A percentile compares a stretch with the other conserved stretches of the same genome.
Evolutionary conservation across 1,140 invertebrate genomes (phyloP).

Genomic region (Diprion similis): DNA sequence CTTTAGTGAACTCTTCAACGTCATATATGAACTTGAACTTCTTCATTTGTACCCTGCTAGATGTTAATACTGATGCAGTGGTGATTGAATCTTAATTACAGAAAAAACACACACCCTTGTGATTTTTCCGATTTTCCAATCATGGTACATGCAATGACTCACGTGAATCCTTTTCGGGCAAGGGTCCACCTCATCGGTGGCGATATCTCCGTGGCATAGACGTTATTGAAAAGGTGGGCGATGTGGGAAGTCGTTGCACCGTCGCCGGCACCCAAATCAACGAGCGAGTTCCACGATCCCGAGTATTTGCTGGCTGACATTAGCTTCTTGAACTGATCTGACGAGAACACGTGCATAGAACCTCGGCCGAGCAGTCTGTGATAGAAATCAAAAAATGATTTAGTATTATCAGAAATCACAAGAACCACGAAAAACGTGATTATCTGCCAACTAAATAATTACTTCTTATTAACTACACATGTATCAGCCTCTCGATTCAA

Average conservation of each 20-base stretch:
- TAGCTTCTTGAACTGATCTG: slow-evolving; percentile 74
- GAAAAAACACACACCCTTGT: background rate
- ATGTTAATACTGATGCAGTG: too few species aligned
- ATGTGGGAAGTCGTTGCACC: slow-evolving; percentile 85
- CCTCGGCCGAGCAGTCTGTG: slow-evolving; percentile 82
- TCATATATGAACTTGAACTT: too few species aligned
- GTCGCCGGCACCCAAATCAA: slow-evolving; percentile 93
- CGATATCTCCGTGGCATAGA: slow-evolving; percentile 89
- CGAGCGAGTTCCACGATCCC: slow-evolving; percentile 63
- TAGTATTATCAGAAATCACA: too few species aligned
- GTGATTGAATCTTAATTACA: too few species aligned
- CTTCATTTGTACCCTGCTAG: too few species aligned
- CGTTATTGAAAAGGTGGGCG: slow-evolving; percentile 71
- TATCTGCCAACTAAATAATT: too few species aligned
- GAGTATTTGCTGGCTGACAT: slow-evolving; percentile 59
- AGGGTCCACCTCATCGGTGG: slow-evolving; percentile 80
- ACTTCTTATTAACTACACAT: too few species aligned
- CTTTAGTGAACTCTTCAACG: too few species aligned
- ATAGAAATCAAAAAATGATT: slow-evolving; percentile 38
- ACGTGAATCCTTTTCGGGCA: slow-evolving; percentile 77
- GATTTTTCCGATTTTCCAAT: slow-evolving; percentile 6
- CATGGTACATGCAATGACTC: slow-evolving; percentile 46
- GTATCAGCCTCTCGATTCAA: too few species aligned
- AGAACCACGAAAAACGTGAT: too few species aligned
- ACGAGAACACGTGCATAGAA: slow-evolving; percentile 92